Base-by-base conservation (phyloP, 2,888 invertebrate genomes). In the Parnassius glacialis region DNA sequence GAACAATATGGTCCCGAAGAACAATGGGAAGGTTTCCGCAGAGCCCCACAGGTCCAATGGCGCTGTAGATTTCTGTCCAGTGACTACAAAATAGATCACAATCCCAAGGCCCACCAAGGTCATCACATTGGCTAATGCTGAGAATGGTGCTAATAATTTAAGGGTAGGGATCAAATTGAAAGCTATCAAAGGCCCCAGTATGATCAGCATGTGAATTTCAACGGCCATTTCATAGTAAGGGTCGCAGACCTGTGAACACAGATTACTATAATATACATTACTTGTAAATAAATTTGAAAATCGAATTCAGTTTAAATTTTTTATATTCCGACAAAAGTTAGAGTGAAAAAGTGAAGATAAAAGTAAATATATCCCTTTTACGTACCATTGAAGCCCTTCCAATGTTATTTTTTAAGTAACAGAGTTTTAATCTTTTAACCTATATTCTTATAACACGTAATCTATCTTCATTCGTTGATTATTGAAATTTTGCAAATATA, bases 1-100 rank as follows among this genome's bases (percentile, higher is more conserved):
- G 83, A 97, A 98, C 62, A 98, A 92, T 2, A 97, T 96, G 0
- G 97, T 98, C 1, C 98, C 98, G 78, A 98, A 96, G 80, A 95
- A 98, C 12, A 97, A 85, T 0, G 97, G 96, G 75, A 95, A 94
- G 7, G 80, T 75, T n/a, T 62, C 61, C 0, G 72, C 42, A 0
- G 85, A 81, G 3, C 87, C 87, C 84, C 84, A 85, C 5, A 82
- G 72, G 92, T 93, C 76, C 57, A 87, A 73, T 2, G 92, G 78
- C 0, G 93, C 92, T 12, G 93, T 68, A 85, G 85, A 68, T 88
- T 87, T 69, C 88, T 84, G 61, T 83, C 85, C 57, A 78, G 92
- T 87, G 68, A 96, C 91, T 59, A 96, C 90, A 74, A 94, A 95
- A 78, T 94, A 95, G 64, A 96, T 88, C 57, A 96, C 94, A 72